Evolutionary conservation across 2,113 vertebrate species (phyloP), one percentile per base, ranked within the genome.

Genomic region (Pheucticus melanocephalus): DNA sequence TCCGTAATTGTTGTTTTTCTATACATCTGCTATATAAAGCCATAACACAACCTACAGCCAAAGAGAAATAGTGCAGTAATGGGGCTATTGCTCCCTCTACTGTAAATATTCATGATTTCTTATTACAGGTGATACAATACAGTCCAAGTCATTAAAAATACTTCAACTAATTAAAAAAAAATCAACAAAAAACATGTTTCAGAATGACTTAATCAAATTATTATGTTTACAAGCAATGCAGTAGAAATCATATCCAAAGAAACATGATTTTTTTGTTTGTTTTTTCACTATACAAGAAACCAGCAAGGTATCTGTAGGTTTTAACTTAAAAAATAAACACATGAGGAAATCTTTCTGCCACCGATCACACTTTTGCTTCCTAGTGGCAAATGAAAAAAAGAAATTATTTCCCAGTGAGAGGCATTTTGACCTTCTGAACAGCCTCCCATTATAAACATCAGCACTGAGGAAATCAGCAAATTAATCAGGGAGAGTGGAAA

Each of bases 61-160:
- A 57, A 66, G 53, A 73, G 68, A 79, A 96, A 76, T 10, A 73
- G 17, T 82, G 35, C 73, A 97, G 96, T 48, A 59, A 82, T n/a
- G 59, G 93, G 97, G 86, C 81, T 97, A 97, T 68, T 98, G 98
- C 98, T 98, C 98, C 98, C 97, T 98, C 98, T 98, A 95, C 96
- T 95, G 98, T 97, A 97, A 98, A 97, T 79, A 79, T 56, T 68
- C 79, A 86, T 86, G 73, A 80, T 82, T 95, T 86, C 82, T 78
- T 89, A 64, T 31, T 53, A 65, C 37, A 88, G 64, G 39, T 88
- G 71, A 77, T 57, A 73, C 12, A 40, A 63, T 70, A 17, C 25
- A 70, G 47, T 48, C 47, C 30, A 88, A 90, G 30, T 37, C 12
- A 59, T 50, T 77, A 83, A 69, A 71, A 92, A 80, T 16, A 54